phyloP scores from a whole-genome alignment of 2,113 vertebrate genomes.

The Dendrocopos noguchii region DNA sequence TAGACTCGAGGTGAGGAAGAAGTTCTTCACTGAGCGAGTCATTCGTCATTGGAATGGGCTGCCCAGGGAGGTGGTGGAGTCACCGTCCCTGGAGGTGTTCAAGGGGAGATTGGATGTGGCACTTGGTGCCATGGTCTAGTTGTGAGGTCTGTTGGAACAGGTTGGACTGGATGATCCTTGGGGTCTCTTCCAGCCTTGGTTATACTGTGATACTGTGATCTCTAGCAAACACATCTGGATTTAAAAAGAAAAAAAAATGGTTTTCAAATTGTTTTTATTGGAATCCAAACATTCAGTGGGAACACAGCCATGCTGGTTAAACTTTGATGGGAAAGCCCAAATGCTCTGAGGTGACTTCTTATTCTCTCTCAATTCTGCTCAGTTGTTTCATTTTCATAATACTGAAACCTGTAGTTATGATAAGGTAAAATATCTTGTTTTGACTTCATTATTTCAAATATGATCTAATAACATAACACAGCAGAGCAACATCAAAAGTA shows the following conservation, averaged over 20 bases:
- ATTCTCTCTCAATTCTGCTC: neutral
- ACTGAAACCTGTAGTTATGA: neutral
- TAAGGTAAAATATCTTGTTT: slow-evolving; percentile 40
- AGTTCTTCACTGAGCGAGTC: too few relatives aligned
- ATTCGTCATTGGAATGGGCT: too few relatives aligned
- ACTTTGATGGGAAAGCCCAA: neutral
- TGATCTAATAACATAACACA: neutral
- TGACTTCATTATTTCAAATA: slow-evolving; percentile 43
- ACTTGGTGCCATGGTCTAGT: too few relatives aligned
- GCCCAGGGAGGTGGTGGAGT: too few relatives aligned
- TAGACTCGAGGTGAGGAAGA: too few relatives aligned
- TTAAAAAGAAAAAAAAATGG: neutral
- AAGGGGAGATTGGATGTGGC: too few relatives aligned
- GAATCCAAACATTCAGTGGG: neutral
- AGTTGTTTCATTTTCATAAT: neutral
- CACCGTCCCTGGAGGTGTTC: too few relatives aligned
- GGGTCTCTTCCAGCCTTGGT: too few relatives aligned
- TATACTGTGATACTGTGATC: too few relatives aligned
- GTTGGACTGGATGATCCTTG: too few relatives aligned
- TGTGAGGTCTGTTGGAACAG: too few relatives aligned
- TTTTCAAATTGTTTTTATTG: neutral
- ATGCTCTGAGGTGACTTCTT: neutral
- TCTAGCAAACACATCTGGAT: neutral
- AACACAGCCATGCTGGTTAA: neutral
- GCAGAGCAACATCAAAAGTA: slow-evolving; percentile 8